Conservation (phyloP, 37 sponge, comb jelly and placozoan species). For the Halichondria panicea region DNA sequence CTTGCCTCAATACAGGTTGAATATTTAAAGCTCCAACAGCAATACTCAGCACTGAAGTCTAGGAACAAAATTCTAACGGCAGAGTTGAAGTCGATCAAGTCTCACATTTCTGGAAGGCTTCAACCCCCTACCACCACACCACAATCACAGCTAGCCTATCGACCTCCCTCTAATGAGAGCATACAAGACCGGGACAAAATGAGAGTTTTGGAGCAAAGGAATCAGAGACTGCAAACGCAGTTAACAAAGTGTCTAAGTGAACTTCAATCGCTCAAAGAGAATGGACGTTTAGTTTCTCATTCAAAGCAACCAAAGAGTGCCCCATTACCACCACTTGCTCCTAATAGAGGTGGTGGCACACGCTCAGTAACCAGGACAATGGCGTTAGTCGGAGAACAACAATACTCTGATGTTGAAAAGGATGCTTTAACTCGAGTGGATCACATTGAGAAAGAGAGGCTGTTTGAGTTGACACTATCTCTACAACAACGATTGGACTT, state of each 20-base stretch:
- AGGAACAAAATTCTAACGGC: constrained; percentile 69
- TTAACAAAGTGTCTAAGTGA: not conserved
- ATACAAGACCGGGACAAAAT: constrained; percentile 16
- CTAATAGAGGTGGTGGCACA: not conserved
- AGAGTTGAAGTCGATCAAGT: constrained; percentile 43
- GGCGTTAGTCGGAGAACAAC: not conserved
- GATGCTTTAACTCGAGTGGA: constrained; percentile 13
- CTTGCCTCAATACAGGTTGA: constrained; percentile 35
- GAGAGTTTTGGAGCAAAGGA: not conserved
- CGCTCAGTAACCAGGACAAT: constrained; percentile 6
- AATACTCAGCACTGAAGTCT: constrained; percentile 62
- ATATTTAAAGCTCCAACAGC: constrained; percentile 39
- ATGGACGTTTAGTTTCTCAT: not conserved
- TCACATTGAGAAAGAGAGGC: constrained; percentile 54
- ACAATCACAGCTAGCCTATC: not conserved
- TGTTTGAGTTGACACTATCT: constrained; percentile 37
- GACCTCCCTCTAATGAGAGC: not conserved
- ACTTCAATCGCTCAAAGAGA: not conserved
- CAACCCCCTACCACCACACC: not conserved
- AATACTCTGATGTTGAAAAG: constrained; percentile 3
- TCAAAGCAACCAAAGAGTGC: not conserved
- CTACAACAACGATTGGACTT: constrained; percentile 44
- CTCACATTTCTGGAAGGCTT: not conserved
- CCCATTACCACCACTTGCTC: too few relatives aligned
- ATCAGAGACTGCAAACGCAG: constrained; percentile 1